Conservation (phyloP, 1,140 invertebrate genomes). For the Cydia pomonella region DNA sequence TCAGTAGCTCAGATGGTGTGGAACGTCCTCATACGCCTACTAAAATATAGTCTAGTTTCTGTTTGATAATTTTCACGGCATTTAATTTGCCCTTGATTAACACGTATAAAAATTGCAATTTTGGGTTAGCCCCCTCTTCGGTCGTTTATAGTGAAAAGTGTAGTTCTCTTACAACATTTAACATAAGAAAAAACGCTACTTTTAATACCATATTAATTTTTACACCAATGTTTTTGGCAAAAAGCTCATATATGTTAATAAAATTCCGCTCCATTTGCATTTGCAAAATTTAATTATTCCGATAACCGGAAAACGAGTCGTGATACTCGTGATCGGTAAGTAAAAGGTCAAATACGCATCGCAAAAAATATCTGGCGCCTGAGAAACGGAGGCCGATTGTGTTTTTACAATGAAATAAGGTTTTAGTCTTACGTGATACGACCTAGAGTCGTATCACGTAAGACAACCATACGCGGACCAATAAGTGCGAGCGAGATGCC, state of each 20-base stretch:
- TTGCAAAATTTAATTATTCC: background rate
- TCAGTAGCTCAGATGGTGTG: too few relatives aligned
- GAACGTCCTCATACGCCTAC: too few relatives aligned
- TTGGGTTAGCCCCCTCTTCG: too few relatives aligned
- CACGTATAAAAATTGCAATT: too few relatives aligned
- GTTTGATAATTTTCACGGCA: too few relatives aligned
- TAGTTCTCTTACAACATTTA: background rate
- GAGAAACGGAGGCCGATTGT: background rate
- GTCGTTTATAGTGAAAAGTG: background rate
- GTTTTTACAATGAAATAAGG: background rate
- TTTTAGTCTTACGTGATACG: background rate
- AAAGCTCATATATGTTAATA: background rate
- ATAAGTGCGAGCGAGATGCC: too few relatives aligned
- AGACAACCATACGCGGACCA: too few relatives aligned
- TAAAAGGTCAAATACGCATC: constrained; percentile 24
- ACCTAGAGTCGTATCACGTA: too few relatives aligned
- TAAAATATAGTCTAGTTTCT: too few relatives aligned
- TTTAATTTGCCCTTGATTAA: too few relatives aligned
- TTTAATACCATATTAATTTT: background rate
- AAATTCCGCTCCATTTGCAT: background rate
- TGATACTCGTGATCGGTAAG: background rate
- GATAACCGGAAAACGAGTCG: constrained; percentile 13
- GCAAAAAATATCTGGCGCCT: constrained; percentile 20
- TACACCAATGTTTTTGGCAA: background rate
- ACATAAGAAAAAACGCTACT: background rate